A percentile compares a stretch with the other conserved stretches of the same genome.
phyloP scores from a whole-genome alignment of 2,888 invertebrate genomes.

The Alloplasta piceator region DNA sequence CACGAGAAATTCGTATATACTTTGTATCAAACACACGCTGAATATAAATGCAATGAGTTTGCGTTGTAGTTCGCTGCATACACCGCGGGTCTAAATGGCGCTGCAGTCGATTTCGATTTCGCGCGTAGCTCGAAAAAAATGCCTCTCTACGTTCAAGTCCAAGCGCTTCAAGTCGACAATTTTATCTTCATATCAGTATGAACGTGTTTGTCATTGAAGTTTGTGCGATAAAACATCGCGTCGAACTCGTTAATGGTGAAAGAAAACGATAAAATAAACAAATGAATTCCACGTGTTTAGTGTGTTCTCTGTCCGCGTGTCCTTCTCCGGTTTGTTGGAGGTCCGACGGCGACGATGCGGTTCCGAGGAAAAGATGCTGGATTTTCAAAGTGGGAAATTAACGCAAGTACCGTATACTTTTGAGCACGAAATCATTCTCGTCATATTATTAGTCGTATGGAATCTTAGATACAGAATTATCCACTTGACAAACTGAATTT shows the following conservation, averaged over 20 bases:
- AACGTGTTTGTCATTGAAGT: background rate
- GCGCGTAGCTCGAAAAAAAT: slow-evolving; percentile 31
- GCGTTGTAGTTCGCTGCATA: slow-evolving; percentile 15
- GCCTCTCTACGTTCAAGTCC: too few species aligned
- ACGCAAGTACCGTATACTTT: background rate
- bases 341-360: background rate
- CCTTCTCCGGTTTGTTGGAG: too few species aligned
- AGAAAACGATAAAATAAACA: background rate
- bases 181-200: background rate
- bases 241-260: background rate
- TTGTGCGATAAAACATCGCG: background rate
- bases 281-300: background rate
- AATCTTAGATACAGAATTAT: background rate
- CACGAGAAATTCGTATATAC: background rate
- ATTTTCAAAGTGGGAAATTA: background rate
- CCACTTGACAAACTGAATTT: background rate
- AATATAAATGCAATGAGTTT: background rate
- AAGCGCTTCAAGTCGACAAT: background rate
- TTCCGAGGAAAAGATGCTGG: background rate
- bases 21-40: slow-evolving; percentile 28
- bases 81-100: slow-evolving; percentile 32
- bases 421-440: background rate
- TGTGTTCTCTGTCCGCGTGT: too few species aligned
- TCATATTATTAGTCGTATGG: background rate
- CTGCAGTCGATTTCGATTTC: slow-evolving; percentile 15